Percentiles rank a stretch among this genome's conserved stretches.
phyloP scores from a whole-genome alignment of 2,113 vertebrate genomes.

The Romanogobio albipinnatus region DNA sequence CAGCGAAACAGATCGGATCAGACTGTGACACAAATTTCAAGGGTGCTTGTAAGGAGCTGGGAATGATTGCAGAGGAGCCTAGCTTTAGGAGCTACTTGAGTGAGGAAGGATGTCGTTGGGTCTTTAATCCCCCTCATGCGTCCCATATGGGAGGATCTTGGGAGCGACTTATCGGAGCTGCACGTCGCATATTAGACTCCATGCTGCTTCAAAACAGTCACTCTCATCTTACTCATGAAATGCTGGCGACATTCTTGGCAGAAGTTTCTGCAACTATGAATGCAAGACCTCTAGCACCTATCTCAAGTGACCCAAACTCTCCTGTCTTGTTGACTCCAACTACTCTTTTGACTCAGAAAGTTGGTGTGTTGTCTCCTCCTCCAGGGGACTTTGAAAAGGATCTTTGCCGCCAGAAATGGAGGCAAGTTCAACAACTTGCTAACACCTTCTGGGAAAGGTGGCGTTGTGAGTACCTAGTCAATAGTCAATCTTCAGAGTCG shows the following conservation, averaged over 20 bases:
- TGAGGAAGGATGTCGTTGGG: not conserved
- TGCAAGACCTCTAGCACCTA: not conserved
- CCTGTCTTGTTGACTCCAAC: not conserved
- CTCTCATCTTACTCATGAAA: not conserved
- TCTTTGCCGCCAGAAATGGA: not conserved
- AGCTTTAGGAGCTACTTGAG: not conserved
- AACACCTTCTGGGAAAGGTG: not conserved
- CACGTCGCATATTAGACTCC: not conserved
- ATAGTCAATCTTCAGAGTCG: not conserved
- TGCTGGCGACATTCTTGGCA: not conserved
- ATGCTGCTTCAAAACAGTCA: not conserved
- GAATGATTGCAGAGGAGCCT: not conserved
- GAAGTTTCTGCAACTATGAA: not conserved
- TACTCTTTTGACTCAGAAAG: not conserved
- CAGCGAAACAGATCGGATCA: not conserved
- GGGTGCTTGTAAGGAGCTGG: conserved; percentile 13
- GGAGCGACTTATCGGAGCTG: not conserved
- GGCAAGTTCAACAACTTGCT: not conserved
- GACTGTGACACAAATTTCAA: not conserved
- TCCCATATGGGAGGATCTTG: not conserved
- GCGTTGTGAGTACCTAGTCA: not conserved
- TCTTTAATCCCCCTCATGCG: not conserved
- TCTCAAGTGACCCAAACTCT: not conserved
- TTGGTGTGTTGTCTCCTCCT: not conserved
- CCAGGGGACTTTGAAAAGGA: conserved; percentile 4